Percentiles rank a stretch among this genome's conserved stretches.
phyloP scores from a whole-genome alignment of 2,113 vertebrate genomes.

The Ardeotis arabs region DNA sequence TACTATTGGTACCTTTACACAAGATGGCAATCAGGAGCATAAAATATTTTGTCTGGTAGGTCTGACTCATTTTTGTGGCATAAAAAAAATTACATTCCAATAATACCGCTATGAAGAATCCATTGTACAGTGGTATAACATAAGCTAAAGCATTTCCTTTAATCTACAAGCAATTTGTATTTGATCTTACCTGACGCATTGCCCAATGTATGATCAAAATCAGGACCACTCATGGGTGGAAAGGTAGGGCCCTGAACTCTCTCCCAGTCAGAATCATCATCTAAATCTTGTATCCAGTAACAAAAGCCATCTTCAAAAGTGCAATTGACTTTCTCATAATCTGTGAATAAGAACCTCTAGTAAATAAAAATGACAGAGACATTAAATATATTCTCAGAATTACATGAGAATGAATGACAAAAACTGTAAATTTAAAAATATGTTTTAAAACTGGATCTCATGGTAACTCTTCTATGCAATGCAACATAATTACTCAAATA shows the following conservation, averaged over 20 bases:
- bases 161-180: background rate
- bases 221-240: slow-evolving; percentile 80
- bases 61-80: background rate
- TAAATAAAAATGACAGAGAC: background rate
- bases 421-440: background rate
- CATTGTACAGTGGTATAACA: background rate
- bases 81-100: background rate
- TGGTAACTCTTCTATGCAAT: background rate
- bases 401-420: background rate
- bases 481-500: background rate
- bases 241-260: slow-evolving; percentile 69
- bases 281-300: slow-evolving; percentile 84
- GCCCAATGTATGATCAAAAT: slow-evolving; percentile 86
- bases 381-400: background rate
- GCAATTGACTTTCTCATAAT: slow-evolving; percentile 85
- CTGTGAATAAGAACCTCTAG: slow-evolving; percentile 66
- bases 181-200: slow-evolving; percentile 82
- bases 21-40: background rate
- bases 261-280: slow-evolving; percentile 82
- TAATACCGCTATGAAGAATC: background rate
- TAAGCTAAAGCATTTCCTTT: background rate
- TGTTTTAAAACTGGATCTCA: background rate
- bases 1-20: background rate
- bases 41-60: background rate
- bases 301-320: slow-evolving; percentile 88